Percentiles rank a stretch among this genome's conserved stretches.
Conservation (phyloP, 2,888 invertebrate species). For the Germaria angustata region DNA sequence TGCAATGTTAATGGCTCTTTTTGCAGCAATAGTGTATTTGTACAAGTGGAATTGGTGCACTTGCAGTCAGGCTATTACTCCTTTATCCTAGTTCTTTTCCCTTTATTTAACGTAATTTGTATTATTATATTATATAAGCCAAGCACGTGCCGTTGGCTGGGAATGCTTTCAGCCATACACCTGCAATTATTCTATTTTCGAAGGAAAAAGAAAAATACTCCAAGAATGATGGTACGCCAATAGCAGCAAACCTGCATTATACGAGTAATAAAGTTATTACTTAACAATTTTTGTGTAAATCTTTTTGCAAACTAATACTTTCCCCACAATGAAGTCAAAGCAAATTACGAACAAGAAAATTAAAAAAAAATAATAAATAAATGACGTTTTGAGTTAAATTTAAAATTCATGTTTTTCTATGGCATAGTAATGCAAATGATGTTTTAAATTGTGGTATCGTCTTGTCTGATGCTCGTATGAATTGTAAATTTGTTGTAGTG, state of each 20-base stretch:
- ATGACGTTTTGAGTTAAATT: conserved; percentile 31
- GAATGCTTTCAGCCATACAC: conserved; percentile 50
- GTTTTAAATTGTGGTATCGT: conserved; percentile 2
- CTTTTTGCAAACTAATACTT: neutral
- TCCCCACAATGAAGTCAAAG: conserved; percentile 21
- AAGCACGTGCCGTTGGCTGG: conserved; percentile 55
- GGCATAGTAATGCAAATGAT: neutral
- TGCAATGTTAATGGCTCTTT: conserved; percentile 33
- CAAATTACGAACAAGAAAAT: neutral
- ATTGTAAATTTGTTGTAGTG: conserved; percentile 15
- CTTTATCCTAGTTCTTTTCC: conserved; percentile 1
- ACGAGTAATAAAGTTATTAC: conserved; percentile 58
- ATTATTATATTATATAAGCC: conserved; percentile 40
- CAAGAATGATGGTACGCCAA: neutral
- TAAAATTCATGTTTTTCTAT: conserved; percentile 18
- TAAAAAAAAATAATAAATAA: neutral
- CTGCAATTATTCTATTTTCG: conserved; percentile 38
- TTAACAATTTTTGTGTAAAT: conserved; percentile 8
- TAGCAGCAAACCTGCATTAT: neutral
- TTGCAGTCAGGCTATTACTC: conserved; percentile 42
- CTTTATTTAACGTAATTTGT: neutral
- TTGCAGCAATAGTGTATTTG: conserved; percentile 1
- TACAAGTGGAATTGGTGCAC: conserved; percentile 38
- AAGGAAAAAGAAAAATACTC: neutral
- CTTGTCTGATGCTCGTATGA: neutral